These are phyloP conservation scores for Panopea generosa DNA, from an alignment of 2,888 invertebrate genomes.

Conservation along the genomic window DNA sequence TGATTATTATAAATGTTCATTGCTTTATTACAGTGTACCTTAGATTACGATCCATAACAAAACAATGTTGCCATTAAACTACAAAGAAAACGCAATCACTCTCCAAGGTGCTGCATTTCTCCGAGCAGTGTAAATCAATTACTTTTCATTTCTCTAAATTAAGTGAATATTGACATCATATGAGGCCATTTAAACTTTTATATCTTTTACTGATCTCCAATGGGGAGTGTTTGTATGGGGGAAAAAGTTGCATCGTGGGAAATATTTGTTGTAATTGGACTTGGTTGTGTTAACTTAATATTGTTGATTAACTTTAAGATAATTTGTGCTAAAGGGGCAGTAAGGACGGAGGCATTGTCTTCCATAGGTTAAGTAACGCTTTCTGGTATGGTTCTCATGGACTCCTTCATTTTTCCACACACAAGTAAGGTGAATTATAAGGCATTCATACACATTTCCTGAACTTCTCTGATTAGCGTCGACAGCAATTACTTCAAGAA, in stretches of 20 bases:
- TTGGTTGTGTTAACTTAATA: constrained; percentile 52
- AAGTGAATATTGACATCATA: constrained; percentile 32
- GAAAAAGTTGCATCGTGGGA: constrained; percentile 36
- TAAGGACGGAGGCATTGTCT: constrained; percentile 36
- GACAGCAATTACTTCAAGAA: neutral
- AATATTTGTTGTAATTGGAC: constrained; percentile 29
- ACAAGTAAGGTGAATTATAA: constrained; percentile 7
- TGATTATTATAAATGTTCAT: no score
- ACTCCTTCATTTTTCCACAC: no score
- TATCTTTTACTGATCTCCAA: constrained; percentile 8
- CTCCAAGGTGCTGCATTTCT: no score
- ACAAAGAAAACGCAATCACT: no score
- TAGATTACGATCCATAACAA: no score
- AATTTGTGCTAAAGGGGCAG: constrained; percentile 32
- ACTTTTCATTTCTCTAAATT: constrained; percentile 33
- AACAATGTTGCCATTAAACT: no score
- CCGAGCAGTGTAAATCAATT: constrained; percentile 1
- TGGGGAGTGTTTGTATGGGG: constrained; percentile 3
- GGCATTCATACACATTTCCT: constrained; percentile 7
- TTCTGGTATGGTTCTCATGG: no score
- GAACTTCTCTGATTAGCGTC: constrained; percentile 3
- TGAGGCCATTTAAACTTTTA: constrained; percentile 1
- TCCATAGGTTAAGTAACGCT: neutral
- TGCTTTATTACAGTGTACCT: no score
- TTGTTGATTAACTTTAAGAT: constrained; percentile 55